These are phyloP conservation scores for Bufo gargarizans DNA, from an alignment of 2,113 vertebrate species.

Conservation along the genomic window DNA sequence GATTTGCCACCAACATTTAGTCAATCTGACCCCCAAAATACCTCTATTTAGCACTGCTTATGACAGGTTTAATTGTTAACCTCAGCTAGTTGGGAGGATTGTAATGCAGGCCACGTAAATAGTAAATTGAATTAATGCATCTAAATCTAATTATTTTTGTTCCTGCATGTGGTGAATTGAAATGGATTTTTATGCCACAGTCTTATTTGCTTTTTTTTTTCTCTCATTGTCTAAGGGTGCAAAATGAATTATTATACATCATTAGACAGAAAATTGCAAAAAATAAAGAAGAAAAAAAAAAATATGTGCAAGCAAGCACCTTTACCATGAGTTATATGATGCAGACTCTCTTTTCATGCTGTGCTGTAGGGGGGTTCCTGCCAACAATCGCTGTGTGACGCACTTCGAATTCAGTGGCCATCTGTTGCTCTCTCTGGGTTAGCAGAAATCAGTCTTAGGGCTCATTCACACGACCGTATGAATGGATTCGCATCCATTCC, in stretches of 20 bases:
- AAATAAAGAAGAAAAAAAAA: not conserved
- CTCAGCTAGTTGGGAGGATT: not conserved
- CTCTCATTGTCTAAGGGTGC: not conserved
- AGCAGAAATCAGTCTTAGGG: not conserved
- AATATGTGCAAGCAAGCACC: not conserved
- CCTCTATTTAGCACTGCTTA: not conserved
- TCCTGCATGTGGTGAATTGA: slow-evolving; percentile 18
- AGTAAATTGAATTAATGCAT: slow-evolving; percentile 19
- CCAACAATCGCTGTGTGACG: not conserved
- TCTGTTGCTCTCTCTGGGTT: not conserved
- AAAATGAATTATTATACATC: slow-evolving; percentile 10
- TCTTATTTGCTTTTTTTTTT: slow-evolving; percentile 3
- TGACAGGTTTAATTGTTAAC: slow-evolving; percentile 3
- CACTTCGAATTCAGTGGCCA: not conserved
- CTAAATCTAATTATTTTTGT: slow-evolving; percentile 25
- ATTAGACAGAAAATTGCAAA: not conserved
- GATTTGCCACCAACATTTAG: not conserved
- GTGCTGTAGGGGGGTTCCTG: not conserved
- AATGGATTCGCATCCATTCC: no score
- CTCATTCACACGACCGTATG: no score
- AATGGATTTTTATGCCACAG: slow-evolving; percentile 22
- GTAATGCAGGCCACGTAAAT: not conserved
- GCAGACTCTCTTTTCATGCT: not conserved
- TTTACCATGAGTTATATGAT: not conserved
- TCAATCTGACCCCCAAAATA: not conserved